Percentiles rank a stretch among this genome's conserved stretches.
These are phyloP conservation scores for Stenurella melanura DNA, from an alignment of 2,888 invertebrate genomes.

Conservation along the genomic window DNA sequence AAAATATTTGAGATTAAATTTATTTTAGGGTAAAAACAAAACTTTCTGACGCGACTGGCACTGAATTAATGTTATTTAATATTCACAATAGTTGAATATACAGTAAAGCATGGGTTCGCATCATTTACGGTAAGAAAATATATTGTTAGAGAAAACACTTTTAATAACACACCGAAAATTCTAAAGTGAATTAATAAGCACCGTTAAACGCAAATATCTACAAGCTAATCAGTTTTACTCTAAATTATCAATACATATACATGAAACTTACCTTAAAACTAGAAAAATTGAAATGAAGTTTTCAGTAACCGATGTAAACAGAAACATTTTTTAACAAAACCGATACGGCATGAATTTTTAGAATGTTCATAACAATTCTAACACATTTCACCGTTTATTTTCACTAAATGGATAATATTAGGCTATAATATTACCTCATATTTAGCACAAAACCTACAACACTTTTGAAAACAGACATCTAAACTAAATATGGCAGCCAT, in stretches of 20 bases:
- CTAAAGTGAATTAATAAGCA: conserved; percentile 19
- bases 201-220: neutral
- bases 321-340: conserved; percentile 77
- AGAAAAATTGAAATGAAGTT: conserved; percentile 79
- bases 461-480: conserved; percentile 85
- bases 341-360: conserved; percentile 71
- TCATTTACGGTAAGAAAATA: conserved; percentile 32
- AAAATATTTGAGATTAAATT: neutral
- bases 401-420: conserved; percentile 68
- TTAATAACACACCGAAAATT: neutral
- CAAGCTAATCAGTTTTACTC: neutral
- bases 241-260: neutral
- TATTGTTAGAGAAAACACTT: conserved; percentile 9
- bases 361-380: conserved; percentile 70
- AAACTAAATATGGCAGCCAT: conserved; percentile 91
- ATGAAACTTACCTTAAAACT: conserved; percentile 75
- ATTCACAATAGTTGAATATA: neutral
- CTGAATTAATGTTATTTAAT: neutral
- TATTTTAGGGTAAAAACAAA: neutral
- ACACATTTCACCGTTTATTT: conserved; percentile 72
- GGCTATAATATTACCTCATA: conserved; percentile 70
- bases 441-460: conserved; percentile 70
- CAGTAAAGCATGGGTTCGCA: conserved; percentile 40
- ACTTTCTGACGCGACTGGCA: neutral
- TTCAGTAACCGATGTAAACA: conserved; percentile 86